Conservation (phyloP, 2,113 vertebrate genomes). For the Hyla sarda region DNA sequence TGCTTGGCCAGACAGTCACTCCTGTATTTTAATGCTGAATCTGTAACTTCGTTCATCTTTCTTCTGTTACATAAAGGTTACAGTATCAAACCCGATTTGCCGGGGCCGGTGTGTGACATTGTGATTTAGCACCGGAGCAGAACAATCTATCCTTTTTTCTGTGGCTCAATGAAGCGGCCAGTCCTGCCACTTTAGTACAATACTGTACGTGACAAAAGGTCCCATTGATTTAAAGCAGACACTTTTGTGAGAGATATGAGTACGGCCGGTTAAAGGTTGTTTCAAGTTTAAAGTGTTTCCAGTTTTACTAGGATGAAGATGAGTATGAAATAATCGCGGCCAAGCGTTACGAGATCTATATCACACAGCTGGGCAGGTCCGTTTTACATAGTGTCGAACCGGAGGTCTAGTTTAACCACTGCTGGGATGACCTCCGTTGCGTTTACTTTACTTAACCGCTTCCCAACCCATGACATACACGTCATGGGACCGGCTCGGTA, state of each 20-base stretch:
- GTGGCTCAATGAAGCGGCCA: constrained; percentile 41
- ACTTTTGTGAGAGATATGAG: constrained; percentile 5
- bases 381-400: no score
- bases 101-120: constrained; percentile 32
- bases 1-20: constrained; percentile 32
- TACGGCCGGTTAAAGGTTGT: neutral
- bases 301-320: neutral
- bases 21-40: constrained; percentile 26
- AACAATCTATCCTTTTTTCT: constrained; percentile 26
- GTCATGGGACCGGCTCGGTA: no score
- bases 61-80: constrained; percentile 38
- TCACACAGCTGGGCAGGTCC: neutral
- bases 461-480: no score
- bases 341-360: neutral
- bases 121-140: constrained; percentile 51
- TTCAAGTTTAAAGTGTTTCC: constrained; percentile 22
- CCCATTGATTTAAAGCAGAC: constrained; percentile 20
- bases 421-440: neutral
- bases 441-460: no score
- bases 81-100: constrained; percentile 19
- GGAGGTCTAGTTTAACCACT: neutral
- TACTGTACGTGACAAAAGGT: constrained; percentile 44
- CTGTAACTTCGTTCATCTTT: neutral
- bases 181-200: constrained; percentile 10
- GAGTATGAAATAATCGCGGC: neutral